phyloP scores from a whole-genome alignment of 2,797 vertebrate genomes.

The Silurus lanzhouensis region DNA sequence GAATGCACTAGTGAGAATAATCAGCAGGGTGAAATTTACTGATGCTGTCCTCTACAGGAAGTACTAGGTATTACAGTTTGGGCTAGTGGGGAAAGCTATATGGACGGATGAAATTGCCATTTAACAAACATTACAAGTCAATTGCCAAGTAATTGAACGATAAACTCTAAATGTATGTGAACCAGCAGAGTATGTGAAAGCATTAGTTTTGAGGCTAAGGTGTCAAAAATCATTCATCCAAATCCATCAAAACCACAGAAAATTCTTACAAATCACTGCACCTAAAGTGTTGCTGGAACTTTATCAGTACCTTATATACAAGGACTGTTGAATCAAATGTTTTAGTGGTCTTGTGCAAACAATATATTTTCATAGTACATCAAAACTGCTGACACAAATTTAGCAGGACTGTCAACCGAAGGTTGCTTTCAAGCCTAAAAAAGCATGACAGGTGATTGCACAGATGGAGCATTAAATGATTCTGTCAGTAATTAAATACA shows the following conservation, averaged over 20 bases:
- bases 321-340: background rate
- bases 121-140: background rate
- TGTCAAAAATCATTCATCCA: background rate
- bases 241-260: too few species aligned
- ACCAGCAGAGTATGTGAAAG: background rate
- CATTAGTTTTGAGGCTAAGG: background rate
- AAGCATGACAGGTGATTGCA: background rate
- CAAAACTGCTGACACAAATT: background rate
- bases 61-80: background rate
- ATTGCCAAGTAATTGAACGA: background rate
- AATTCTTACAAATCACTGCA: background rate
- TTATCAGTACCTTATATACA: constrained; percentile 1
- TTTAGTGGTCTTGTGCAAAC: background rate
- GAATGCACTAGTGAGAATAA: constrained; percentile 29
- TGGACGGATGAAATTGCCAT: background rate
- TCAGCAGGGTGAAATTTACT: constrained; percentile 31
- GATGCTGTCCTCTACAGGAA: constrained; percentile 26
- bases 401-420: constrained; percentile 10
- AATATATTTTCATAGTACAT: background rate
- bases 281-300: background rate
- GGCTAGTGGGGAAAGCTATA: background rate
- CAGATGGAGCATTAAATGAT: constrained; percentile 30
- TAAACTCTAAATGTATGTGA: background rate
- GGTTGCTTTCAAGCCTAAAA: constrained; percentile 9
- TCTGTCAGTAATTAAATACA: constrained; percentile 32